Evolutionary conservation across 2,113 vertebrate species (phyloP), one percentile per base, ranked within the genome.

Genomic region (Capreolus pygargus): DNA sequence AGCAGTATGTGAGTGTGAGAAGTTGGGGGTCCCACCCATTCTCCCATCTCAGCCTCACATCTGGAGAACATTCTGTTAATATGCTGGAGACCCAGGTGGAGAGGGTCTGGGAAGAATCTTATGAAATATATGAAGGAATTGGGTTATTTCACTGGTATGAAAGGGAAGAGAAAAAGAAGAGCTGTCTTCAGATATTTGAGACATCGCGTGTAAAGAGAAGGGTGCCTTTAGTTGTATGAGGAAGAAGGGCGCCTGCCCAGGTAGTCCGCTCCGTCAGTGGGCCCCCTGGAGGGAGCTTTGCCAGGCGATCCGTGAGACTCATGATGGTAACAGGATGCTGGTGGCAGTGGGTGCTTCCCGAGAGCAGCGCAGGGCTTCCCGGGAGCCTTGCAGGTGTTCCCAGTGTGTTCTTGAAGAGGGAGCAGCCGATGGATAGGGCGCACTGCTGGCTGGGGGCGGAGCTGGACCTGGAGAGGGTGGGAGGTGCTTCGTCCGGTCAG

Each of bases 51-150:
- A 33, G 93, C 89, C 67, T 67, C 6, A 25, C 11, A 0, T n/a
- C 1, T 1, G 21, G 27, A 50, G 84, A 84, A 7, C 39, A 10
- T 43, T 39, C 39, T 39, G 7, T 43, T 43, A 76, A 25, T 27
- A 43, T 27, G 3, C 39, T 0, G 3, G 17, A 30, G 27, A n/a
- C 54, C 19, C 2, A 0, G 50, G 25, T 12, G 21, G 0, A 1
- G n/a, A 74, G 79, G 23, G 7, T 25, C 61, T 30, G 27, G 76
- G 7, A 33, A 19, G 88, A 9, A 0, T 39, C 4, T 9, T 8
- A 19, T 6, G 33, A 50, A 28, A 12, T 1, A 0, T 6, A 21
- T 2, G 1, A 14, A 15, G 30, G 78, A 23, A 2, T 7, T 2
- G 12, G 30, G n/a, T 5, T 2, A 3, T 30, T 43, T 6, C 1